A percentile compares a stretch with the other conserved stretches of the same genome.
Conservation (phyloP, 2,797 vertebrate genomes). For the Poecile montanus region DNA sequence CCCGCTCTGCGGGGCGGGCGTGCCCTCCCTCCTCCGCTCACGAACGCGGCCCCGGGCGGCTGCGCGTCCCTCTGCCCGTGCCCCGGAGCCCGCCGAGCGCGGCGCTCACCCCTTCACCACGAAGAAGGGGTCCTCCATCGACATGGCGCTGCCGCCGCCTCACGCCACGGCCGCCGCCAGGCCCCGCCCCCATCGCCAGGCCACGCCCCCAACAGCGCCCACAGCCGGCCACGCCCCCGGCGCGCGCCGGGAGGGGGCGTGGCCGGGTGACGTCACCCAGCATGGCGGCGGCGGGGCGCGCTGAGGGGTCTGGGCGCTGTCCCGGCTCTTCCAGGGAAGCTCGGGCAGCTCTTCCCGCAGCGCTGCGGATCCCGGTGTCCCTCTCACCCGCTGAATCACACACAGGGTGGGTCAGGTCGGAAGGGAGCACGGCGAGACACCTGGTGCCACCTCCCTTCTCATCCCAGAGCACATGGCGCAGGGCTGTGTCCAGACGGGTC, state of each 20-base stretch:
- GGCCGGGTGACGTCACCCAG: fast-evolving
- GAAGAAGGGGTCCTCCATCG: slow-evolving; percentile 98
- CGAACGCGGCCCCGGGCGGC: fast-evolving
- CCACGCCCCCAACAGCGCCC: background rate
- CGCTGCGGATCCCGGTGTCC: fast-evolving
- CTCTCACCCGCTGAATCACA: fast-evolving
- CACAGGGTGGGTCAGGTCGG: background rate
- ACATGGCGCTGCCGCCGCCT: slow-evolving; percentile 78
- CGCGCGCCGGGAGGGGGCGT: fast-evolving
- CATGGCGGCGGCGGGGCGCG: background rate
- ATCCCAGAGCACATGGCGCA: fast-evolving
- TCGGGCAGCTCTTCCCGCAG: no score
- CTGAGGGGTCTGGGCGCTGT: fast-evolving
- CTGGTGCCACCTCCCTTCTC: background rate
- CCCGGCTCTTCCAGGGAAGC: fast-evolving
- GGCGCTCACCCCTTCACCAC: slow-evolving; percentile 93
- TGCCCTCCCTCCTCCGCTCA: no score
- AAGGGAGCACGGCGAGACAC: background rate
- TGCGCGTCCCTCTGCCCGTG: fast-evolving
- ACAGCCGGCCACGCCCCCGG: fast-evolving
- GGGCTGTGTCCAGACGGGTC: fast-evolving
- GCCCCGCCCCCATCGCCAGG: background rate
- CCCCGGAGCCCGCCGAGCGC: background rate
- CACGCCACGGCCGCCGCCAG: slow-evolving; percentile 25
- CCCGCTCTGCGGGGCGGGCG: background rate